A percentile compares a stretch with the other conserved stretches of the same genome.
phyloP scores from a whole-genome alignment of 2,797 vertebrate genomes.

The Etheostoma nigrum region DNA sequence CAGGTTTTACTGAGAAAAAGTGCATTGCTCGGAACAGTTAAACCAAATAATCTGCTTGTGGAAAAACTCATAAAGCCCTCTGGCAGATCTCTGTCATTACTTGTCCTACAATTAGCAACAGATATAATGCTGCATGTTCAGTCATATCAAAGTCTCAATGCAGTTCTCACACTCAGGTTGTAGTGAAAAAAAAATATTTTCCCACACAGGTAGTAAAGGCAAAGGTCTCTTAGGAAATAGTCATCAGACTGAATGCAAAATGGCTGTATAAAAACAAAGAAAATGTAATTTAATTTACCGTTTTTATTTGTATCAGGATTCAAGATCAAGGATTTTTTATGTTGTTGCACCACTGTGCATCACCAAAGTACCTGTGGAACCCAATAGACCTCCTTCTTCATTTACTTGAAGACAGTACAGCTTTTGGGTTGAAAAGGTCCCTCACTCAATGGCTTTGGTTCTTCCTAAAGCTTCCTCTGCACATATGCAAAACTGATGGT shows the following conservation, averaged over 20 bases:
- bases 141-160: slow-evolving; percentile 13
- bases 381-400: slow-evolving; percentile 12
- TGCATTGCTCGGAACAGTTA: neutral
- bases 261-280: neutral
- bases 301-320: slow-evolving; percentile 2
- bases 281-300: neutral
- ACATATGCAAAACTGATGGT: slow-evolving; percentile 72
- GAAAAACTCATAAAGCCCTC: slow-evolving; percentile 34
- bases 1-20: neutral
- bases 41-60: slow-evolving; percentile 6
- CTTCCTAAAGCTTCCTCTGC: slow-evolving; percentile 20
- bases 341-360: neutral
- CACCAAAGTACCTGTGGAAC: slow-evolving; percentile 27
- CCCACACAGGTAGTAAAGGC: slow-evolving; percentile 26
- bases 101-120: slow-evolving; percentile 42
- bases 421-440: slow-evolving; percentile 29
- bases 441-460: slow-evolving; percentile 22
- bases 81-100: slow-evolving; percentile 56
- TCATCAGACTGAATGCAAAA: slow-evolving; percentile 9
- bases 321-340: neutral
- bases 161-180: slow-evolving; percentile 31
- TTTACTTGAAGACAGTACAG: slow-evolving; percentile 26
- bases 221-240: neutral
- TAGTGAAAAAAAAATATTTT: slow-evolving; percentile 25
- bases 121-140: slow-evolving; percentile 24